phyloP scores from a whole-genome alignment of 1,140 invertebrate species.

The Halesus radiatus region DNA sequence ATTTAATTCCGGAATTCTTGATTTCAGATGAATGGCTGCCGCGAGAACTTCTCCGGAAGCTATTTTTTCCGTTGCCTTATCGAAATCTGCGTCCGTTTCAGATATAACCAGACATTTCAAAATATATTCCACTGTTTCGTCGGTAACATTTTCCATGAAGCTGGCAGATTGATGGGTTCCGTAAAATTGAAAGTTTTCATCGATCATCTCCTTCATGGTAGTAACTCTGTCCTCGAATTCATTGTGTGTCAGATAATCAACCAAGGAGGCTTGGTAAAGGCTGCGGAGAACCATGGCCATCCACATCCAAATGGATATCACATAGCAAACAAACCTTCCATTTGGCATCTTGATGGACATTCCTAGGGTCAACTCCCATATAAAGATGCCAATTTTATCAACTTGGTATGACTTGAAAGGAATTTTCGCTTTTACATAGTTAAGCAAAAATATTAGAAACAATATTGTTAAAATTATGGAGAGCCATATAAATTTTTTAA shows the following conservation, averaged over 20 bases:
- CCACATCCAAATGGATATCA: conserved; percentile 54
- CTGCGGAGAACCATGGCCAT: conserved; percentile 48
- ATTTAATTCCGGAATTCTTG: conserved; percentile 48
- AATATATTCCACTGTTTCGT: conserved; percentile 40
- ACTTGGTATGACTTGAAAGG: conserved; percentile 30
- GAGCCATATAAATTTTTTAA: conserved; percentile 43
- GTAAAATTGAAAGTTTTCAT: conserved; percentile 44
- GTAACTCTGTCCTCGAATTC: conserved; percentile 43
- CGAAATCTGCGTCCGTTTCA: conserved; percentile 31
- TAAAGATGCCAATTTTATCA: conserved; percentile 23
- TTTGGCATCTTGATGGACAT: conserved; percentile 37
- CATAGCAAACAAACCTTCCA: conserved; percentile 52
- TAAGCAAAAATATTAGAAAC: conserved; percentile 27
- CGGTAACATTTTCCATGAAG: conserved; percentile 45
- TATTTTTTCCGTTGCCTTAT: conserved; percentile 37
- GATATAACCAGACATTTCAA: conserved; percentile 39
- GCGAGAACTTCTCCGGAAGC: conserved; percentile 36
- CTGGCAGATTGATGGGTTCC: conserved; percentile 35
- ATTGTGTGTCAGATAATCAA: conserved; percentile 44
- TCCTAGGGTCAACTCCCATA: conserved; percentile 51
- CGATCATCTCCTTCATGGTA: conserved; percentile 51
- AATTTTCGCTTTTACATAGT: conserved; percentile 32
- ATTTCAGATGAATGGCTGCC: conserved; percentile 41
- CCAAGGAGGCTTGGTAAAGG: conserved; percentile 49
- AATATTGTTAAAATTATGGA: conserved; percentile 25